Evolutionary conservation across 2,888 invertebrate species (phyloP).

Genomic region (Lydus trimaculatus): DNA sequence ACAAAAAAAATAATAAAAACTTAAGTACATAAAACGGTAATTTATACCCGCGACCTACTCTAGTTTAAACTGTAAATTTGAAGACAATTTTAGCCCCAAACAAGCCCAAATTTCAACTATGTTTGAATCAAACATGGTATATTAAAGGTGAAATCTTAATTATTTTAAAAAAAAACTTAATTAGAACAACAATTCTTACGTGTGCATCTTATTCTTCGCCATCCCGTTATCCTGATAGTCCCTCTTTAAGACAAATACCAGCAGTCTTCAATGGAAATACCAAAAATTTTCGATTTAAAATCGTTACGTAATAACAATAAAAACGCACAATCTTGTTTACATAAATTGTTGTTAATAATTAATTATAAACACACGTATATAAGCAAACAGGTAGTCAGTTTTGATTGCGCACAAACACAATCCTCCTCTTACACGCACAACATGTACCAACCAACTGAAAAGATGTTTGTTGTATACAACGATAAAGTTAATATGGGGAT

Average conservation of each 20-base stretch:
- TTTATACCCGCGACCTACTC: conserved; percentile 6
- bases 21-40: conserved; percentile 1
- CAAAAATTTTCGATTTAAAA: too few relatives aligned
- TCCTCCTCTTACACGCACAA: conserved; percentile 15
- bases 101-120: too few relatives aligned
- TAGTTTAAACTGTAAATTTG: neutral
- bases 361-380: neutral
- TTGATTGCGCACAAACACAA: conserved; percentile 33
- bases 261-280: neutral
- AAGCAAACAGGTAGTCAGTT: conserved; percentile 13
- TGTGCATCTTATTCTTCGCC: conserved; percentile 51
- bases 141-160: neutral
- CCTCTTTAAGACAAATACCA: conserved; percentile 8
- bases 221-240: conserved; percentile 28
- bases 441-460: conserved; percentile 21
- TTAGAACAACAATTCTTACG: conserved; percentile 29
- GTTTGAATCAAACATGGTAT: too few relatives aligned
- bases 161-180: too few relatives aligned
- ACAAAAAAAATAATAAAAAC: too few relatives aligned
- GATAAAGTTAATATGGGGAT: neutral
- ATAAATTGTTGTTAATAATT: conserved; percentile 21
- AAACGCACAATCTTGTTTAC: conserved; percentile 36
- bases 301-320: too few relatives aligned
- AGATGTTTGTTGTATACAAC: neutral
- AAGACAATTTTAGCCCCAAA: too few relatives aligned